Percentiles rank a stretch among this genome's conserved stretches.
Conservation (phyloP, 1,140 invertebrate species). For the Vanessa tameamea region DNA sequence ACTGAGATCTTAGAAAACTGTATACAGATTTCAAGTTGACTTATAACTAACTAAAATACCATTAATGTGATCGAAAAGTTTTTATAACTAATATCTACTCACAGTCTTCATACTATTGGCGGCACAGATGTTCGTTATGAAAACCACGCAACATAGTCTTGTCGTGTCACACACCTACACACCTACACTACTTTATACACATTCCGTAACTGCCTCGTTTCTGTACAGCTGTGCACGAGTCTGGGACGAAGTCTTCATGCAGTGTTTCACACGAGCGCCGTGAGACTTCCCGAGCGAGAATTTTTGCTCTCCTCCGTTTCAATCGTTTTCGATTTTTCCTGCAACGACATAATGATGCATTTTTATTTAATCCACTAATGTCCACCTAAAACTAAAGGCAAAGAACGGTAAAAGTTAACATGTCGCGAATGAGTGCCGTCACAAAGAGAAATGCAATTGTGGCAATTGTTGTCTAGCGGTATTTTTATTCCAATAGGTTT, state of each 20-base stretch:
- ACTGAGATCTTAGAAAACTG: constrained; percentile 74
- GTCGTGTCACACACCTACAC: constrained; percentile 49
- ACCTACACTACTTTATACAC: constrained; percentile 48
- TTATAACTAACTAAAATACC: constrained; percentile 41
- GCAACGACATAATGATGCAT: constrained; percentile 34
- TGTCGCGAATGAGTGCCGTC: too few species aligned
- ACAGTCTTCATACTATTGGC: constrained; percentile 64
- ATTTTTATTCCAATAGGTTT: too few species aligned
- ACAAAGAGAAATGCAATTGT: too few species aligned
- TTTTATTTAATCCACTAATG: not conserved
- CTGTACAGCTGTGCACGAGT: constrained; percentile 19
- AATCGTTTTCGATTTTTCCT: constrained; percentile 52
- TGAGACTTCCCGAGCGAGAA: constrained; percentile 65
- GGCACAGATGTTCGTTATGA: constrained; percentile 27
- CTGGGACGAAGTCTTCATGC: constrained; percentile 2
- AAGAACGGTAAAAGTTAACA: too few species aligned
- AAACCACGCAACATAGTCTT: constrained; percentile 10
- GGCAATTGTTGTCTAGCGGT: too few species aligned
- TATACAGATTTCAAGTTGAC: constrained; percentile 61
- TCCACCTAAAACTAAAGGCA: too few species aligned
- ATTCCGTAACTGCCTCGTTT: constrained; percentile 37
- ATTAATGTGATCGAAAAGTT: constrained; percentile 53
- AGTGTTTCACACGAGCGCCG: constrained; percentile 64
- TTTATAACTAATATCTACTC: constrained; percentile 55
- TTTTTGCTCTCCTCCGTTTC: constrained; percentile 58